phyloP scores from a whole-genome alignment of 2,888 invertebrate species.

The Adelphocoris suturalis region DNA sequence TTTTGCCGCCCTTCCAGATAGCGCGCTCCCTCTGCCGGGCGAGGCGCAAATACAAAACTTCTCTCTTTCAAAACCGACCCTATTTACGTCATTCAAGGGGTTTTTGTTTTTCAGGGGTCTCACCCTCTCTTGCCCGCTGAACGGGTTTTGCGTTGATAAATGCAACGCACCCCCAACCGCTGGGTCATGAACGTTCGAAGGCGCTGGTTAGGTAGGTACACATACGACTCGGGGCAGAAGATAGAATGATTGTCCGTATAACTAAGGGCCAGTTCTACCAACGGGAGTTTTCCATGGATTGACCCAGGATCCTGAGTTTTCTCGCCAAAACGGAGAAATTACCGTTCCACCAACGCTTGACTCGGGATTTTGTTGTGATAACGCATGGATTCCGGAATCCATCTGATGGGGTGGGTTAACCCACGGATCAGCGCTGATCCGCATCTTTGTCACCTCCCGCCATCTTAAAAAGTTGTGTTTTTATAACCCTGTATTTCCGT shows the following conservation, averaged over 20 bases:
- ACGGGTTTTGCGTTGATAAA: slow-evolving; percentile 34
- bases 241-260: neutral
- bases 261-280: too few relatives aligned
- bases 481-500: too few relatives aligned
- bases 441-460: too few relatives aligned
- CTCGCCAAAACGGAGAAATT: too few relatives aligned
- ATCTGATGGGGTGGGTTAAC: too few relatives aligned
- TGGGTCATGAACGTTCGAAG: neutral
- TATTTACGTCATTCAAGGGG: slow-evolving; percentile 66
- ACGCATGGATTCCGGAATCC: too few relatives aligned
- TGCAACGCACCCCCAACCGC: neutral
- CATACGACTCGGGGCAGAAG: neutral
- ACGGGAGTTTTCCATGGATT: too few relatives aligned
- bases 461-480: too few relatives aligned
- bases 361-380: too few relatives aligned
- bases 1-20: slow-evolving; percentile 45
- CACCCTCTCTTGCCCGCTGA: neutral
- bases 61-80: slow-evolving; percentile 57
- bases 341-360: too few relatives aligned
- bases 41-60: slow-evolving; percentile 61
- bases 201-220: neutral
- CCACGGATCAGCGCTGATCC: too few relatives aligned
- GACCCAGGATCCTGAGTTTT: too few relatives aligned
- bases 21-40: slow-evolving; percentile 33
- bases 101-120: slow-evolving; percentile 25